Evolutionary conservation across 2,888 invertebrate genomes (phyloP), one percentile per base, ranked within the genome.

Genomic region (Erynnis tages): DNA sequence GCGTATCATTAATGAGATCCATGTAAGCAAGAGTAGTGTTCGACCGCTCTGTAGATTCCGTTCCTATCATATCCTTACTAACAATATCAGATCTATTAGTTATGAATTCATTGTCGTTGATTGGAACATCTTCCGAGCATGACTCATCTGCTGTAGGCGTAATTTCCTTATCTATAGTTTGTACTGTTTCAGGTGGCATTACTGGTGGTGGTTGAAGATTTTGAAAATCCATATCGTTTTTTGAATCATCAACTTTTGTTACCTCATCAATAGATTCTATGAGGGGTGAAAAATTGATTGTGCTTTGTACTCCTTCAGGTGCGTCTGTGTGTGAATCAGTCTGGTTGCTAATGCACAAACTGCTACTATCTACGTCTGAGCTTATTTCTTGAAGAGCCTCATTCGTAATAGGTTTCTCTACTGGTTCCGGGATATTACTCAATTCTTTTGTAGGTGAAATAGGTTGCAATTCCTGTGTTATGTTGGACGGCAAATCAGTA

Each of bases 131-230:
- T 55, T 60, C 52, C 29, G 38, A 49, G 53, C 55, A 65, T 11
- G 57, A 48, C 46, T 57, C 48, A 54, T 62, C 54, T 53, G 49
- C 32, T 13, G 5, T 27, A 25, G 45, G 40, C 46, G 48, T 25
- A 30, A 53, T 32, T 43, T 67, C 56, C 55, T 66, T 66, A 74
- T 57, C 59, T 59, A 61, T 68, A 71, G 63, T 83, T 85, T 85
- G 84, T 84, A 84, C 83, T 82, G 60, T 70, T 66, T 76, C 80
- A 83, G 81, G 77, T 72, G 73, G 68, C 69, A 69, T 67, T 60
- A 62, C 58, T 58, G 25, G 44, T 30, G 35, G 14, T 10, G 25
- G 19, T 13, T 43, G 19, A 19, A 4, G 32, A 25, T 32, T 49
- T 23, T 32, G 32, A 49, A 40, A 23, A 40, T 32, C 32, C 17